A percentile compares a stretch with the other conserved stretches of the same genome.
These are phyloP conservation scores for Cryptus viduatorius DNA, from an alignment of 2,888 invertebrate genomes.

Conservation along the genomic window DNA sequence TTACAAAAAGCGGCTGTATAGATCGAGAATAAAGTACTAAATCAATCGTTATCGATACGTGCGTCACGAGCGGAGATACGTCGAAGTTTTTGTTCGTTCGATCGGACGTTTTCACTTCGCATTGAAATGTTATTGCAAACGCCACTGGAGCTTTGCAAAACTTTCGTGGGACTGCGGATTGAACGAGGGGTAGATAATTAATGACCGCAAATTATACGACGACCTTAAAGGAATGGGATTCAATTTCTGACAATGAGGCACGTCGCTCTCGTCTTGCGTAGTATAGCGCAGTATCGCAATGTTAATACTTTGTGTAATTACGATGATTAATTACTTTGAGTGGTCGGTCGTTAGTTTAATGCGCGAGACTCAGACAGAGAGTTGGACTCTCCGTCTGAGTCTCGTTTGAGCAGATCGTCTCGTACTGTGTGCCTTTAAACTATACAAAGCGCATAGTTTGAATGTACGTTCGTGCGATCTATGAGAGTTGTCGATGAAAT, in stretches of 20 bases:
- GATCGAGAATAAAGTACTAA: background rate
- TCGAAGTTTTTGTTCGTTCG: background rate
- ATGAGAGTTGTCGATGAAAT: background rate
- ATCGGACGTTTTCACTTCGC: background rate
- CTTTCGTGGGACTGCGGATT: background rate
- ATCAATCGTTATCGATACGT: background rate
- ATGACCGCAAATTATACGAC: slow-evolving; percentile 37
- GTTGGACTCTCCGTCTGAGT: slow-evolving; percentile 33
- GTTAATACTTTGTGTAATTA: slow-evolving; percentile 72
- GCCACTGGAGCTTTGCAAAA: slow-evolving; percentile 8
- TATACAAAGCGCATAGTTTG: background rate
- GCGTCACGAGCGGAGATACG: background rate
- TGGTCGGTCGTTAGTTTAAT: slow-evolving; percentile 68
- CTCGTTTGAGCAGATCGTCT: slow-evolving; percentile 30
- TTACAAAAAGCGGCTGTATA: background rate
- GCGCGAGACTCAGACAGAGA: slow-evolving; percentile 41
- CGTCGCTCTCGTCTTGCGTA: slow-evolving; percentile 54
- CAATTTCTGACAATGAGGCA: slow-evolving; percentile 64
- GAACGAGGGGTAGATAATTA: slow-evolving; percentile 11
- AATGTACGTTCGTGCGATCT: background rate
- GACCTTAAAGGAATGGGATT: slow-evolving; percentile 53
- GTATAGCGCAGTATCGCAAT: slow-evolving; percentile 58
- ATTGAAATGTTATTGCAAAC: slow-evolving; percentile 5
- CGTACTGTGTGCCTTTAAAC: background rate
- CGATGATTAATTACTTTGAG: slow-evolving; percentile 69